phyloP scores from a whole-genome alignment of 2,113 vertebrate species.

The Nyctereutes procyonoides region DNA sequence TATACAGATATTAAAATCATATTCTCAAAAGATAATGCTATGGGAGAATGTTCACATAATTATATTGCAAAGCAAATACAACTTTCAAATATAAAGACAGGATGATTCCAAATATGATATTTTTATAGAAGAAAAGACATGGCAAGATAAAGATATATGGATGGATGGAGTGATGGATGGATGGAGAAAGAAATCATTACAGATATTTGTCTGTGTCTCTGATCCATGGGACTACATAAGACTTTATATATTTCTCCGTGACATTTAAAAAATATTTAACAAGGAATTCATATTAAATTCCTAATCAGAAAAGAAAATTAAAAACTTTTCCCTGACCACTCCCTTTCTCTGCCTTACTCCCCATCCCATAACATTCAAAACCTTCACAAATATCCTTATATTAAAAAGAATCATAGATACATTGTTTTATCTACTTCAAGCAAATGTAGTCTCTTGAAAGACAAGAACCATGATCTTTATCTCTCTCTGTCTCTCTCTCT shows the following conservation, averaged over 20 bases:
- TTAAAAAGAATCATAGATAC: background rate
- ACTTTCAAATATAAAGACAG: background rate
- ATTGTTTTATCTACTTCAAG: background rate
- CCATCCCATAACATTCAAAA: rapidly evolving
- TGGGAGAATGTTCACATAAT: background rate
- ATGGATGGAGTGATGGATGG: background rate
- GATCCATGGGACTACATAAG: background rate
- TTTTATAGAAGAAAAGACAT: background rate
- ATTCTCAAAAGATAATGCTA: background rate
- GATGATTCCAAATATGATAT: background rate
- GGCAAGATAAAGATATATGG: background rate
- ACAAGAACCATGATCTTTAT: background rate
- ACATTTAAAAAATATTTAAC: background rate
- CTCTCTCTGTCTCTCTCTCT: background rate
- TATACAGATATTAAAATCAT: background rate
- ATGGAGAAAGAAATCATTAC: background rate
- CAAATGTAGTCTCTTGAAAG: background rate
- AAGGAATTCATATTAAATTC: background rate
- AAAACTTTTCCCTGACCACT: background rate
- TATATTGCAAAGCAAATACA: background rate
- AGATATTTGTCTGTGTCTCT: background rate
- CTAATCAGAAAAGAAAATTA: background rate
- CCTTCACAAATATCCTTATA: background rate
- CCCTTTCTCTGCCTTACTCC: background rate
- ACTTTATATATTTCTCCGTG: background rate